Evolutionary conservation across 2,113 vertebrate species (phyloP).

Genomic region (Paedocypris sp.): DNA sequence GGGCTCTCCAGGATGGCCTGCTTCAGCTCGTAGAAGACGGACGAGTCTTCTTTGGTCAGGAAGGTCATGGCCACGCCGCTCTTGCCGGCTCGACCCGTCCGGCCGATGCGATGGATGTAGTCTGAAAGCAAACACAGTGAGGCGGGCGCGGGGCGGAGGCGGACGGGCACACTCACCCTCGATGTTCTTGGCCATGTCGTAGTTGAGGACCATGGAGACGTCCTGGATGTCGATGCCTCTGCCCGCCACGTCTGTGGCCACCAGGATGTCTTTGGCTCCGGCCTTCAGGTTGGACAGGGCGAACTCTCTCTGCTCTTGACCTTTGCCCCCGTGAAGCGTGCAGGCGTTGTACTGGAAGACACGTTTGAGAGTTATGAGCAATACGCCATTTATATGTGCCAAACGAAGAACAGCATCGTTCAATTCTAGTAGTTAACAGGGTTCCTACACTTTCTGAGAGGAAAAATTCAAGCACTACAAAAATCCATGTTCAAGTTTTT

Average conservation of each 20-base stretch:
- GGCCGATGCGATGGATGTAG: conserved; percentile 96
- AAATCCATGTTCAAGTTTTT: too few species aligned
- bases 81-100: conserved; percentile 92
- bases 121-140: conserved; percentile 57
- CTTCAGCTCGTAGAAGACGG: conserved; percentile 94
- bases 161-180: conserved; percentile 90
- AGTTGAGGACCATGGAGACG: conserved; percentile 96
- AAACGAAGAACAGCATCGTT: too few species aligned
- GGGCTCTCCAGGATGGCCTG: conserved; percentile 95
- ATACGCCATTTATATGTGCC: not conserved
- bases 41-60: conserved; percentile 93
- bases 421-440: too few species aligned
- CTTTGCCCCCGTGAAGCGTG: conserved; percentile 93
- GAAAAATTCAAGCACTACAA: too few species aligned
- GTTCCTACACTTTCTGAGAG: too few species aligned
- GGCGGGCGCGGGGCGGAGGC: too few species aligned
- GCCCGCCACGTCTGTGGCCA: conserved; percentile 94
- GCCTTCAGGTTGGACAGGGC: conserved; percentile 96
- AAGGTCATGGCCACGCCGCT: conserved; percentile 93
- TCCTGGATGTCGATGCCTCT: conserved; percentile 97
- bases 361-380: not conserved
- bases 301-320: conserved; percentile 95
- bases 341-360: conserved; percentile 85
- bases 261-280: conserved; percentile 94
- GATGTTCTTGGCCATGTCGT: conserved; percentile 98